Conservation (phyloP, 2,797 vertebrate species). For the Picus viridis region DNA sequence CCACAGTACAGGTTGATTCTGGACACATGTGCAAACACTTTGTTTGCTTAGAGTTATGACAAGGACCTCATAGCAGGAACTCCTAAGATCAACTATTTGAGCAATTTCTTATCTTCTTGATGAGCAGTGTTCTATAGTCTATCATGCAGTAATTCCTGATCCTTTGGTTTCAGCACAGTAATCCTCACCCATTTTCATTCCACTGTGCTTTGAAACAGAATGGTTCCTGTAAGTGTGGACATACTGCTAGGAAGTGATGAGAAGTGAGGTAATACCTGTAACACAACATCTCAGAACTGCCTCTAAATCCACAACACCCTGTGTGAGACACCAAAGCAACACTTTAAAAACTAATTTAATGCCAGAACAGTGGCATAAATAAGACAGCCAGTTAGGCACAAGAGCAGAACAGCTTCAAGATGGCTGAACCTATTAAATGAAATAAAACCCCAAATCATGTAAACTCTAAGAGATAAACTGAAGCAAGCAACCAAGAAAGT, state of each 20-base stretch:
- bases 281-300: neutral
- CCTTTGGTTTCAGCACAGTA: neutral
- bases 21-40: fast-evolving
- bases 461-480: neutral
- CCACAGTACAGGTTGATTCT: neutral
- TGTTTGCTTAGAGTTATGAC: neutral
- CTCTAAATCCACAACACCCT: neutral
- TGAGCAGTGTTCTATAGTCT: neutral
- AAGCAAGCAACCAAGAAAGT: neutral
- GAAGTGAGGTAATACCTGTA: neutral
- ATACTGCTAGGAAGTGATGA: neutral
- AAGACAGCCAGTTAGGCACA: neutral
- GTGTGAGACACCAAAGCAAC: neutral
- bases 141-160: neutral
- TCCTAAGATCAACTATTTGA: neutral
- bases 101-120: neutral
- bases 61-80: neutral
- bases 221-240: neutral
- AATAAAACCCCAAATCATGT: neutral
- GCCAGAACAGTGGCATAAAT: neutral
- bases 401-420: neutral
- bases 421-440: neutral
- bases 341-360: neutral
- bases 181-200: neutral
- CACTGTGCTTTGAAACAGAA: neutral